Conservation (phyloP, 2,888 invertebrate species). For the Cylloceria caligata region DNA sequence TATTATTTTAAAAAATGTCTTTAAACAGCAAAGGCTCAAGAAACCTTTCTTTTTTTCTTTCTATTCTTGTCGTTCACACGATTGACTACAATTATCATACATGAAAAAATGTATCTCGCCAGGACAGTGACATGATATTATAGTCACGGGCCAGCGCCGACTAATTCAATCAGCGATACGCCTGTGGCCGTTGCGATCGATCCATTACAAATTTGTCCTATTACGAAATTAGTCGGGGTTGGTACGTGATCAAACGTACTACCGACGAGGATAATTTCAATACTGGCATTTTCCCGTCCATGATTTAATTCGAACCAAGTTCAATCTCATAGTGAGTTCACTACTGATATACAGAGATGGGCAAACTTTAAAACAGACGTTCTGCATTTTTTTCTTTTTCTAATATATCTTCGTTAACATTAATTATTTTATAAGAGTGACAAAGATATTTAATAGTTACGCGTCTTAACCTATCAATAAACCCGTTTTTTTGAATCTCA, state of each 20-base stretch:
- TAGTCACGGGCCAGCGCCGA: conserved; percentile 18
- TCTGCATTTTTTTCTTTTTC: not conserved
- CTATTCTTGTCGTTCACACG: conserved; percentile 10
- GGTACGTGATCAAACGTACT: conserved; percentile 32
- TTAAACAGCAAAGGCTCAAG: conserved; percentile 10
- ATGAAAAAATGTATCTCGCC: conserved; percentile 33
- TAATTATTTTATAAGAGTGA: not conserved
- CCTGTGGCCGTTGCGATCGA: conserved; percentile 26
- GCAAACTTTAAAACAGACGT: not conserved
- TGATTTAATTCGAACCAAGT: not conserved
- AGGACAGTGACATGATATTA: conserved; percentile 20
- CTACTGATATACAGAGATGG: not conserved
- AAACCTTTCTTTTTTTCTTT: not conserved
- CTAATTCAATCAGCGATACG: conserved; percentile 43
- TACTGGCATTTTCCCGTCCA: conserved; percentile 17
- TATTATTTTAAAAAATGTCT: conserved; percentile 25
- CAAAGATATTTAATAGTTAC: too few relatives aligned
- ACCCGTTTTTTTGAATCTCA: too few relatives aligned
- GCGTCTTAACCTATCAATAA: too few relatives aligned
- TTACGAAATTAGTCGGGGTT: conserved; percentile 39
- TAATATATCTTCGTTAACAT: not conserved
- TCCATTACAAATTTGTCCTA: conserved; percentile 40
- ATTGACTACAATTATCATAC: conserved; percentile 17
- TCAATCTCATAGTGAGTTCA: conserved; percentile 1
- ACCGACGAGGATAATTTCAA: conserved; percentile 21